Evolutionary conservation across 1,140 invertebrate species (phyloP), one percentile per base, ranked within the genome.

Genomic region (Lordiphosa mommai): DNA sequence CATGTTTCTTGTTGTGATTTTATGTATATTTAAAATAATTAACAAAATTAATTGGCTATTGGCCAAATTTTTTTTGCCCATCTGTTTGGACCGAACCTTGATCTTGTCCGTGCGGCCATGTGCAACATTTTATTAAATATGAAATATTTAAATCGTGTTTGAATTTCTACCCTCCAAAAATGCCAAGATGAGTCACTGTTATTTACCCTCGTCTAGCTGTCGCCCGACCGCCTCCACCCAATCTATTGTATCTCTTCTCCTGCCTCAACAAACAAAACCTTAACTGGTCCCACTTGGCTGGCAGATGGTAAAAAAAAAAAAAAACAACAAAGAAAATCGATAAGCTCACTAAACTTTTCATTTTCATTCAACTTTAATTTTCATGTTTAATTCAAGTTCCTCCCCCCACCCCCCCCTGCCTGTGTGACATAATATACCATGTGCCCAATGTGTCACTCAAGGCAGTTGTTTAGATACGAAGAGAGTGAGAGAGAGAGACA

Each of bases 81-180:
- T 72, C 40, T 61, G 34, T 50, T 61, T 16, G 4, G 10, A 1
- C 1, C 12, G 30, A 82, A 82, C 76, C 76, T 80, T 80, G 76
- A 80, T 80, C 76, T 80, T 80, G 71, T 71, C 55, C 60, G 70
- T 37, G 46, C 32, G 32, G 52, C 76, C 76, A 79, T 82, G 65
- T 79, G 76, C 70, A 69, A 44, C 34, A 61, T 61, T 70, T 79
- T 40, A 57, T 49, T 50, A 66, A 30, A 48, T 17, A 50, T 34
- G 48, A 66, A 41, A 46, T 49, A 27, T 40, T 67, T 40, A 30
- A 41, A 36, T 43, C 37, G 23, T 44, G 8, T 23, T 44, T 65
- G 46, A 32, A 8, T 55, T 4, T 10, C 47, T 38, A 38, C 44
- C 20, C 30, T 27, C 27, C 16, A 32, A 56, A 32, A 59, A 20